Conservation (phyloP, 1,140 invertebrate genomes). For the Pemphigus obesinymphae region DNA sequence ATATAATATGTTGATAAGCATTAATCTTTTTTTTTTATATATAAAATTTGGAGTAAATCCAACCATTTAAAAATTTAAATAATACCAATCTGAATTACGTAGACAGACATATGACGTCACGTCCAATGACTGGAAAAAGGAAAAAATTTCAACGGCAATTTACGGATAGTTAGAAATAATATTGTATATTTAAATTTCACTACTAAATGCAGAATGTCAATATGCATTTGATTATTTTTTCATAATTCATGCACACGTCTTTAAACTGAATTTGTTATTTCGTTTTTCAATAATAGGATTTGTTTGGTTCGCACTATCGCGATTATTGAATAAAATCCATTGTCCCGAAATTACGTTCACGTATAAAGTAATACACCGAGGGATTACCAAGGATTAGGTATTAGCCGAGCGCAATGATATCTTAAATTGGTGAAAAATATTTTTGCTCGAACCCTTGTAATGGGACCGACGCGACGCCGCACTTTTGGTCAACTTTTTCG, state of each 20-base stretch:
- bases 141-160: neutral
- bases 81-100: too few relatives aligned
- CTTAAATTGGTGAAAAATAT: conserved; percentile 33
- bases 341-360: too few relatives aligned
- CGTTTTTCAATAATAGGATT: too few relatives aligned
- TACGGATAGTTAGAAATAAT: neutral
- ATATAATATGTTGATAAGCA: too few relatives aligned
- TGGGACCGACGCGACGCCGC: neutral
- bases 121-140: neutral
- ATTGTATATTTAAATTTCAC: neutral
- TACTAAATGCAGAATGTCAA: too few relatives aligned
- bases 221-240: too few relatives aligned
- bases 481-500: conserved; percentile 28
- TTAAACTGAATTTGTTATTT: too few relatives aligned
- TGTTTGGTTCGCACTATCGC: neutral
- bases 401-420: neutral
- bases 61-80: neutral
- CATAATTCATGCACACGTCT: too few relatives aligned
- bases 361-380: neutral
- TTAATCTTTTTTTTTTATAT: neutral
- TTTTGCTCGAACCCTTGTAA: neutral
- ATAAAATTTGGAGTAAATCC: neutral
- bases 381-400: neutral
- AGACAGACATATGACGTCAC: neutral
- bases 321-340: neutral